These are phyloP conservation scores for Cryptotermes secundus DNA, from an alignment of 1,140 invertebrate species.

Conservation along the genomic window DNA sequence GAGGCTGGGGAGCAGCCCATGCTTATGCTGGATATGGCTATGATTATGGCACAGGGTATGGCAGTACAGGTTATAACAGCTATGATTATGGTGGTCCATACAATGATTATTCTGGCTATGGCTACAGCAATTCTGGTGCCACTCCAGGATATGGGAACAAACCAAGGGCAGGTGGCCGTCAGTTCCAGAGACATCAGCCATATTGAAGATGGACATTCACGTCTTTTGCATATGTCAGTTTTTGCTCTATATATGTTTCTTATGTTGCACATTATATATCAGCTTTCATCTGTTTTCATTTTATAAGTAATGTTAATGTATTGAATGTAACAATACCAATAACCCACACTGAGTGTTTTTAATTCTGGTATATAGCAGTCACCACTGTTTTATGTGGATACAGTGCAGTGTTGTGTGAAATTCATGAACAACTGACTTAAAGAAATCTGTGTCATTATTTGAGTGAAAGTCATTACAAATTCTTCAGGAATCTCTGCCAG, in stretches of 20 bases:
- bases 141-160: slow-evolving; percentile 47
- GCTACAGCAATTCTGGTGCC: slow-evolving; percentile 47
- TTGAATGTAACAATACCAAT: slow-evolving; percentile 12
- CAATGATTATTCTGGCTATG: slow-evolving; percentile 49
- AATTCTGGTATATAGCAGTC: slow-evolving; percentile 17
- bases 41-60: slow-evolving; percentile 37
- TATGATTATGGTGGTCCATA: slow-evolving; percentile 47
- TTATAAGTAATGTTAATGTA: slow-evolving; percentile 21
- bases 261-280: slow-evolving; percentile 12
- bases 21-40: slow-evolving; percentile 46
- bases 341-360: slow-evolving; percentile 14
- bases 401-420: slow-evolving; percentile 18
- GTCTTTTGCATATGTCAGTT: slow-evolving; percentile 16
- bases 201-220: slow-evolving; percentile 44
- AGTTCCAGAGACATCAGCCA: slow-evolving; percentile 55
- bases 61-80: slow-evolving; percentile 46
- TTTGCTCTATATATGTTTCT: slow-evolving; percentile 27
- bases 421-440: slow-evolving; percentile 7
- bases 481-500: neutral
- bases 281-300: slow-evolving; percentile 19
- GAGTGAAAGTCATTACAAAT: neutral
- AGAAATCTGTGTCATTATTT: slow-evolving; percentile 1
- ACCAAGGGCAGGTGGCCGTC: slow-evolving; percentile 50
- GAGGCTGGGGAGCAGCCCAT: slow-evolving; percentile 40
- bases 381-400: slow-evolving; percentile 8